These are phyloP conservation scores for Onychostoma macrolepis DNA, from an alignment of 2,113 vertebrate species.

Conservation along the genomic window DNA sequence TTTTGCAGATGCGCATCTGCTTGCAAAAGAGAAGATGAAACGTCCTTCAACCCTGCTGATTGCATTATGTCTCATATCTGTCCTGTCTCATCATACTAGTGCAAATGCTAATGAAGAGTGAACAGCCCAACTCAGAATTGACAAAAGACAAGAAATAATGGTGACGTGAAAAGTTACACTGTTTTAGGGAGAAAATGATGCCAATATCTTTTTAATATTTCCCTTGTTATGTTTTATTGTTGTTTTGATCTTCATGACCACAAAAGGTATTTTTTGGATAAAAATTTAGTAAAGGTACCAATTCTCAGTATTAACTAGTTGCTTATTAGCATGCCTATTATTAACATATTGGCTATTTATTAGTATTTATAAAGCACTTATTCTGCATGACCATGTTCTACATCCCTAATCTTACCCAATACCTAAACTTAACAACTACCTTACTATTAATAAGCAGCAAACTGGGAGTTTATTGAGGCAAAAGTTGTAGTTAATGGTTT, in stretches of 20 bases:
- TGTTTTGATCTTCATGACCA: neutral
- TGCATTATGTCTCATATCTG: neutral
- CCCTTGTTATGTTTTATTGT: neutral
- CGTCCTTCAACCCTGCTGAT: neutral
- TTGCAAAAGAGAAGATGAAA: slow-evolving; percentile 4
- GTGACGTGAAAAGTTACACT: neutral
- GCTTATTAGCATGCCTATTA: too few relatives aligned
- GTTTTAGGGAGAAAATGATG: too few relatives aligned
- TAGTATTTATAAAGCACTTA: too few relatives aligned
- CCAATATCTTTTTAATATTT: neutral
- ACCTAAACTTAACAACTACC: too few relatives aligned
- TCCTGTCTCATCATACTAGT: neutral
- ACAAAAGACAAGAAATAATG: neutral
- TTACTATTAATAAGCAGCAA: too few relatives aligned
- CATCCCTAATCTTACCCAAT: too few relatives aligned
- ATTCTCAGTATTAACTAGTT: too few relatives aligned
- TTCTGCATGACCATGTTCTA: too few relatives aligned
- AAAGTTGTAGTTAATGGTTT: too few relatives aligned
- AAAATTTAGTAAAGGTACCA: too few relatives aligned
- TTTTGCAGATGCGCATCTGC: slow-evolving; percentile 3
- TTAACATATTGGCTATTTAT: too few relatives aligned
- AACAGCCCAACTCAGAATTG: neutral
- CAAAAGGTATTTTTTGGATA: neutral
- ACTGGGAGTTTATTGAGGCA: too few relatives aligned
- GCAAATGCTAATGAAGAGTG: neutral